phyloP scores from a whole-genome alignment of 30 jellyfish, hydroid and myxozoan species.

The Aurelia aurita complex sp. Pacific region DNA sequence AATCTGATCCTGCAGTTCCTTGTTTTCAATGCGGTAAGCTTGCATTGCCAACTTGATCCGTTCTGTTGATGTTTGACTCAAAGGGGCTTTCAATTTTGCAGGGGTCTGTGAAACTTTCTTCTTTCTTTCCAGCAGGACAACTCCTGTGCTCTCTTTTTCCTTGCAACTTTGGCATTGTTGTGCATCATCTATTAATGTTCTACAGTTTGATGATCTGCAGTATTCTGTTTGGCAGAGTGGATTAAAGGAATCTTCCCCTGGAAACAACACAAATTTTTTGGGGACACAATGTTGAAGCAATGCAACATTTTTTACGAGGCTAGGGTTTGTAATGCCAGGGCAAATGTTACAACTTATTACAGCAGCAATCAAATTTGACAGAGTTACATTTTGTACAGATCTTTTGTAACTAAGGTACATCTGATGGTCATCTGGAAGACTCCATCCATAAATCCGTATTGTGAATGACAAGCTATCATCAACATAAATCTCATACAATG shows the following conservation, averaged over 20 bases:
- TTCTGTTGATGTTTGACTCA: background rate
- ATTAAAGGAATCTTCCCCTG: too few relatives aligned
- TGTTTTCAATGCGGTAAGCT: constrained; percentile 48
- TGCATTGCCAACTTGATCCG: constrained; percentile 47
- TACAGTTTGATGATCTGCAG: background rate
- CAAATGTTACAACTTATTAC: background rate
- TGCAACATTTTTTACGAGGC: background rate
- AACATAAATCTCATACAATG: constrained; percentile 4
- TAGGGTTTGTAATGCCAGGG: background rate
- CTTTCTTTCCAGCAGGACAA: background rate
- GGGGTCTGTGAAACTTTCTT: background rate
- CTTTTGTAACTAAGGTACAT: background rate
- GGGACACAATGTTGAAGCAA: constrained; percentile 2
- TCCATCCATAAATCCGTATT: constrained; percentile 1
- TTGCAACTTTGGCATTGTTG: constrained; percentile 1
- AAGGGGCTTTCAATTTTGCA: constrained; percentile 36
- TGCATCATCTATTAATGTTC: background rate
- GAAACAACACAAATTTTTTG: background rate
- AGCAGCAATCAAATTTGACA: background rate
- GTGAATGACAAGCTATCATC: constrained; percentile 26
- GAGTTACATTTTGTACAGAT: background rate
- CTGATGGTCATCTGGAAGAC: constrained; percentile 11
- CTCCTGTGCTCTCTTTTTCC: background rate
- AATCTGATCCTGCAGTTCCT: constrained; percentile 36
- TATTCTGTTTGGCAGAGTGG: background rate